Percentiles rank a stretch among this genome's conserved stretches.
Evolutionary conservation across 2,888 invertebrate species (phyloP).

Genomic region (Amblyjoppa proteus): DNA sequence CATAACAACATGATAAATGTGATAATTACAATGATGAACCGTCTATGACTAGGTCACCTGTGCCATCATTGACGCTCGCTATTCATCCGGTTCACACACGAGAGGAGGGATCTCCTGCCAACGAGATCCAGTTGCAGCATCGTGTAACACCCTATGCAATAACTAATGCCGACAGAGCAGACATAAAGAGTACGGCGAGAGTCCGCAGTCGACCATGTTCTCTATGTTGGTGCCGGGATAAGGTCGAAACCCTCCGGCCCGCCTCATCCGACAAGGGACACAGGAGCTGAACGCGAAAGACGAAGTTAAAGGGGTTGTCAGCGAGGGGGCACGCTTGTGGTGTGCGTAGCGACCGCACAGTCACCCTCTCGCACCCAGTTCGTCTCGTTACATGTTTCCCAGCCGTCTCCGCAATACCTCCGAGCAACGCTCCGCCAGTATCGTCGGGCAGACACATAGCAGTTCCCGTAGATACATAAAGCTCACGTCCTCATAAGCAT

Average conservation of each 20-base stretch:
- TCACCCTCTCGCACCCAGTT: conserved; percentile 20
- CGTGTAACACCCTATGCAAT: background rate
- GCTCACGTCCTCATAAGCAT: conserved; percentile 5
- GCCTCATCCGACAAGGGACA: background rate
- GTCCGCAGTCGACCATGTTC: background rate
- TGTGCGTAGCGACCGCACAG: conserved; percentile 29
- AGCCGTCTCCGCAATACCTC: conserved; percentile 28
- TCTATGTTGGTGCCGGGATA: conserved; percentile 2
- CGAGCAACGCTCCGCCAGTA: conserved; percentile 13
- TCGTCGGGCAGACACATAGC: background rate
- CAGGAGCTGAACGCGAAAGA: background rate
- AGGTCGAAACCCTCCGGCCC: background rate
- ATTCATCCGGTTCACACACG: background rate
- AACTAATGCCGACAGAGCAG: conserved; percentile 1
- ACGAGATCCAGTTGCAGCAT: background rate
- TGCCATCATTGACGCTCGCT: background rate
- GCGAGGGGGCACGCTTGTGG: background rate
- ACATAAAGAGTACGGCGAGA: background rate
- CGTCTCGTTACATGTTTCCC: conserved; percentile 32
- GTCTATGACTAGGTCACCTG: background rate
- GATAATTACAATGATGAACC: background rate
- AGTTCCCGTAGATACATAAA: conserved; percentile 13
- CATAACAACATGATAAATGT: too few species aligned
- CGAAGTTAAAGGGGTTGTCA: background rate
- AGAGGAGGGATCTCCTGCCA: background rate